These are phyloP conservation scores for Chamaea fasciata DNA, from an alignment of 2,113 vertebrate species.

Conservation along the genomic window DNA sequence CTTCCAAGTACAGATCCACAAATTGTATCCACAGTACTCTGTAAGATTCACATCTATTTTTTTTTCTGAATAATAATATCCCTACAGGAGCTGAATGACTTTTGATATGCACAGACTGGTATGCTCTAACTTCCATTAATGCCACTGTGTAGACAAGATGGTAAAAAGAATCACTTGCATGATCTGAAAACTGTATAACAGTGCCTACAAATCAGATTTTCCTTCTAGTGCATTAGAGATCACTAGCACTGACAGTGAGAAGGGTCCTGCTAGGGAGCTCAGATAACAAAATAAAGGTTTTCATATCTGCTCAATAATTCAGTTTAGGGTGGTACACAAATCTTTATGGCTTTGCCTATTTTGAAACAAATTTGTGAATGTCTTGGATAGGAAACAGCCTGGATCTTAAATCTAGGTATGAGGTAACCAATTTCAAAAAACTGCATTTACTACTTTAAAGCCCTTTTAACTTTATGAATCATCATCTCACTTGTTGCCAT, in stretches of 20 bases:
- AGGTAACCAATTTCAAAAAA: not conserved
- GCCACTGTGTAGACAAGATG: not conserved
- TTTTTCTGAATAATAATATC: not conserved
- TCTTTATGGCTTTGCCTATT: not conserved
- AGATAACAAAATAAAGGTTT: not conserved
- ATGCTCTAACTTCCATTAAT: not conserved
- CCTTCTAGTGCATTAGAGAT: not conserved
- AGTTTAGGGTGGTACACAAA: not conserved
- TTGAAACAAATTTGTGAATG: not conserved
- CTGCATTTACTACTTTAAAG: not conserved
- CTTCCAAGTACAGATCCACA: not conserved
- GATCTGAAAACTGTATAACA: not conserved
- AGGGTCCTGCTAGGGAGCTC: not conserved
- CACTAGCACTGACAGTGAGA: not conserved
- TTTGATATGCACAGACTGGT: not conserved
- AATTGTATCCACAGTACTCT: not conserved
- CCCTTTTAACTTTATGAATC: not conserved
- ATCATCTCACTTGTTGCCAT: not conserved
- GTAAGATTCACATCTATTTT: not conserved
- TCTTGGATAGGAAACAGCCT: not conserved
- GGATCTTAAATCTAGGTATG: not conserved
- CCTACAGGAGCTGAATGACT: not conserved
- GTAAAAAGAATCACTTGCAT: not conserved
- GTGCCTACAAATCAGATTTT: not conserved
- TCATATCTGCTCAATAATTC: not conserved